Percentiles rank a stretch among this genome's conserved stretches.
Conservation (phyloP, 2,797 vertebrate genomes). For the Podargus strigoides region DNA sequence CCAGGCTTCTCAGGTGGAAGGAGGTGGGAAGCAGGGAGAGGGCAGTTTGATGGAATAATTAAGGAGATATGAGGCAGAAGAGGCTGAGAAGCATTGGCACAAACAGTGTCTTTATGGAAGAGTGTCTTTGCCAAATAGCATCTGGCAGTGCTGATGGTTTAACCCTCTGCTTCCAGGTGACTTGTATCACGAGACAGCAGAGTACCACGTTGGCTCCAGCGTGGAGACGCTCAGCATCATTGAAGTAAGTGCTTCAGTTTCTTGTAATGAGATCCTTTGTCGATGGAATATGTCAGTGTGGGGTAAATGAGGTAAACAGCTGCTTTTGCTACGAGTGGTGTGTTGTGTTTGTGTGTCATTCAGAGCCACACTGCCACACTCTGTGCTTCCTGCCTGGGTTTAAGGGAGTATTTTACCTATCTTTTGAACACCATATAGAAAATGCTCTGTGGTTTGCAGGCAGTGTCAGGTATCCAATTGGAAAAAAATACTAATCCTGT, state of each 20-base stretch:
- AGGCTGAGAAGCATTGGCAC: not conserved
- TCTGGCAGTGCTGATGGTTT: not conserved
- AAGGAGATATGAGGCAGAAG: not conserved
- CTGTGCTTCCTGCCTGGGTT: not conserved
- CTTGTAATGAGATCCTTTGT: not conserved
- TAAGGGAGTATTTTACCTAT: not conserved
- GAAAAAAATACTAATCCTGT: not conserved
- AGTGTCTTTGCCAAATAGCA: not conserved
- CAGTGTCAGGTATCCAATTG: not conserved
- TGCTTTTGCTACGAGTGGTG: not conserved
- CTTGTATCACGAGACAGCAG: slow-evolving; percentile 80
- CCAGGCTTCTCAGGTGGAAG: not conserved
- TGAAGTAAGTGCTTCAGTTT: slow-evolving; percentile 75
- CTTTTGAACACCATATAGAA: not conserved
- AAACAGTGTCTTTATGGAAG: not conserved
- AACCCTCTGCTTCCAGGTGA: slow-evolving; percentile 75
- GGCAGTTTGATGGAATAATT: not conserved
- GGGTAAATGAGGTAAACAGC: not conserved
- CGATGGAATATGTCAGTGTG: not conserved
- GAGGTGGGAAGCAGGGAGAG: not conserved
- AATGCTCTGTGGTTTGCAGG: not conserved
- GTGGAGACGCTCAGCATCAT: slow-evolving; percentile 84
- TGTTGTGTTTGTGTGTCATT: not conserved
- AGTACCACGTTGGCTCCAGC: slow-evolving; percentile 80
- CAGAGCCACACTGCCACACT: not conserved